A percentile compares a stretch with the other conserved stretches of the same genome.
Conservation (phyloP, 2,797 vertebrate species). For the Chloroceryle amazona region DNA sequence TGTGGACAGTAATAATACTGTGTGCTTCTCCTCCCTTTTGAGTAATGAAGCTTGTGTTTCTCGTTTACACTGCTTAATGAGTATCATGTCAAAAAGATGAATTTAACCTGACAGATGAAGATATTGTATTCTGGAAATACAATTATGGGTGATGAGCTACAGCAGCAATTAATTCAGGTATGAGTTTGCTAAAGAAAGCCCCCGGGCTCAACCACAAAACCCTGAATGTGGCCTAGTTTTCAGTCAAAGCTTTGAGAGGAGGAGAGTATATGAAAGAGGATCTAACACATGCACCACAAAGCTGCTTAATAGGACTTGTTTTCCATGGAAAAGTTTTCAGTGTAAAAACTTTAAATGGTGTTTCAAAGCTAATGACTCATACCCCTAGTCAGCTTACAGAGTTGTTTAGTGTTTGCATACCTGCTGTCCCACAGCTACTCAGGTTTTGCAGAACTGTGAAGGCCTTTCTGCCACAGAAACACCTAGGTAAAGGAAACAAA, state of each 20-base stretch:
- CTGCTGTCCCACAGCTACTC: background rate
- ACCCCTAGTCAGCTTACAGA: background rate
- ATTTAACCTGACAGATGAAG: slow-evolving; percentile 3
- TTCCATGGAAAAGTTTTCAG: background rate
- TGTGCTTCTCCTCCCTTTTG: background rate
- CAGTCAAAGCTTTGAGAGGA: slow-evolving; percentile 5
- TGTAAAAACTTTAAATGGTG: rapidly evolving
- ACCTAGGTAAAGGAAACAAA: background rate
- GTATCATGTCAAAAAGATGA: background rate
- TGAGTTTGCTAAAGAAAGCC: slow-evolving; percentile 27
- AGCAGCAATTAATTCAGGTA: slow-evolving; percentile 37
- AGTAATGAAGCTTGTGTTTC: background rate
- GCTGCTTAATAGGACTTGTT: background rate
- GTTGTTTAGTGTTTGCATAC: background rate
- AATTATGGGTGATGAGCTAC: slow-evolving; percentile 17
- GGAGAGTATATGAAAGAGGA: background rate
- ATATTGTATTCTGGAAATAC: slow-evolving; percentile 29
- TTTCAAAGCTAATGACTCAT: background rate
- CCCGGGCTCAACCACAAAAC: background rate
- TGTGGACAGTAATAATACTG: background rate
- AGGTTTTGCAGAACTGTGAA: background rate
- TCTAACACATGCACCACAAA: background rate
- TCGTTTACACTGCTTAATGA: background rate
- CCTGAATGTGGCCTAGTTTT: background rate
- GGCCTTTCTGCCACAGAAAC: background rate